Percentiles rank a stretch among this genome's conserved stretches.
Conservation (phyloP, 2,113 vertebrate genomes). For the Hucho hucho region DNA sequence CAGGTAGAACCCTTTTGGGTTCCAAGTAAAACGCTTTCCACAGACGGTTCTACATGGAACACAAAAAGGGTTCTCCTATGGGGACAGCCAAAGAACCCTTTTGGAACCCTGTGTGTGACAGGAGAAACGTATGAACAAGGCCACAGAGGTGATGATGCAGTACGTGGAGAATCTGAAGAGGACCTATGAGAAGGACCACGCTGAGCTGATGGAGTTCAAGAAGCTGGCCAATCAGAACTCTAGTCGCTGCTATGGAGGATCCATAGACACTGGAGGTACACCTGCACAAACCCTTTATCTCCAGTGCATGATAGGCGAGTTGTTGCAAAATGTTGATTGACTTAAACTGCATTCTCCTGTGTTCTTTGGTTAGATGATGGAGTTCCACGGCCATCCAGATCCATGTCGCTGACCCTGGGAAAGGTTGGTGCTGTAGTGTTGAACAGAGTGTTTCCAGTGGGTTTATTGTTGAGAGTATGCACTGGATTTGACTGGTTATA, state of each 20-base stretch:
- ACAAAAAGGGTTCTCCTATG: too few species aligned
- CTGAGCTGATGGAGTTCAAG: constrained; percentile 95
- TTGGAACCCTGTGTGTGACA: constrained; percentile 51
- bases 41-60: too few species aligned
- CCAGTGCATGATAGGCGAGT: background rate
- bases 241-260: constrained; percentile 84
- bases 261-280: constrained; percentile 81
- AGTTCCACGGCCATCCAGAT: constrained; percentile 85
- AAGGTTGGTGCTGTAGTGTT: constrained; percentile 75
- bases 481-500: background rate
- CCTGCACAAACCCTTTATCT: background rate
- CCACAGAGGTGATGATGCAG: constrained; percentile 98
- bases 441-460: background rate
- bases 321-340: background rate
- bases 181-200: constrained; percentile 96
- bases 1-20: too few species aligned
- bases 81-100: too few species aligned
- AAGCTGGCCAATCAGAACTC: constrained; percentile 98
- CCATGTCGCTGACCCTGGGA: constrained; percentile 92
- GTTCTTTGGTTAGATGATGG: constrained; percentile 82
- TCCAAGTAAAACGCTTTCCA: too few species aligned
- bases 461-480: background rate
- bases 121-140: constrained; percentile 98
- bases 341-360: background rate
- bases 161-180: constrained; percentile 97